Conservation (phyloP, 2,113 vertebrate genomes). For the Triplophysa siluroides region DNA sequence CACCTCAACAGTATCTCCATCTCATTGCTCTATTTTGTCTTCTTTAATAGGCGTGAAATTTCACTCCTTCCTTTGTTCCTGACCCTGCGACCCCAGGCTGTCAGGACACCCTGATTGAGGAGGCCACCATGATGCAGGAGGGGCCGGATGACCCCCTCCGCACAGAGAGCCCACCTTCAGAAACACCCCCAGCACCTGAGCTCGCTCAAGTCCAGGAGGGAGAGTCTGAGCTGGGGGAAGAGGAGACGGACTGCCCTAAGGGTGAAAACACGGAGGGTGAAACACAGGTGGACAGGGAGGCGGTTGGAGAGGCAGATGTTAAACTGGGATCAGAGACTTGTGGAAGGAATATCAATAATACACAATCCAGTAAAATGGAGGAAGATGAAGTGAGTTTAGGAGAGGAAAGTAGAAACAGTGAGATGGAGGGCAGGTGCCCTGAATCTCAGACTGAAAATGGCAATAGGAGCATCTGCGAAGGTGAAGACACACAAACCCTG, state of each 20-base stretch:
- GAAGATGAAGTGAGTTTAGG: conserved; percentile 10
- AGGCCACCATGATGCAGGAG: conserved; percentile 78
- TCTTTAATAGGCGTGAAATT: conserved; percentile 36
- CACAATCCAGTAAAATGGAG: conserved; percentile 20
- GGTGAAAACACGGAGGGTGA: neutral
- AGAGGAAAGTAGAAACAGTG: conserved; percentile 18
- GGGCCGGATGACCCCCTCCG: conserved; percentile 70
- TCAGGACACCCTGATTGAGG: conserved; percentile 44
- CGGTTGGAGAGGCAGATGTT: neutral
- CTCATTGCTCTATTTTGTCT: neutral
- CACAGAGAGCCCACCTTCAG: conserved; percentile 64
- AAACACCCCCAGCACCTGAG: conserved; percentile 56
- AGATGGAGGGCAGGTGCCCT: neutral
- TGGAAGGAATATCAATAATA: conserved; percentile 7
- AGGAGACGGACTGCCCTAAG: conserved; percentile 19
- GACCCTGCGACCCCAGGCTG: conserved; percentile 33
- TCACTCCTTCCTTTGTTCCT: neutral
- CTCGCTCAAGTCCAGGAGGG: neutral
- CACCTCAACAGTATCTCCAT: neutral
- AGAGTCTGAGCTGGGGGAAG: conserved; percentile 4
- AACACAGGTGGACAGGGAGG: conserved; percentile 19
- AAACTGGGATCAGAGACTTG: conserved; percentile 8
- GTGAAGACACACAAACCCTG: conserved; percentile 1
- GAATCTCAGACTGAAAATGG: conserved; percentile 20
- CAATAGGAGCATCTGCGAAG: conserved; percentile 12